Evolutionary conservation across 2,797 vertebrate species (phyloP).

Genomic region (Alauda arvensis): DNA sequence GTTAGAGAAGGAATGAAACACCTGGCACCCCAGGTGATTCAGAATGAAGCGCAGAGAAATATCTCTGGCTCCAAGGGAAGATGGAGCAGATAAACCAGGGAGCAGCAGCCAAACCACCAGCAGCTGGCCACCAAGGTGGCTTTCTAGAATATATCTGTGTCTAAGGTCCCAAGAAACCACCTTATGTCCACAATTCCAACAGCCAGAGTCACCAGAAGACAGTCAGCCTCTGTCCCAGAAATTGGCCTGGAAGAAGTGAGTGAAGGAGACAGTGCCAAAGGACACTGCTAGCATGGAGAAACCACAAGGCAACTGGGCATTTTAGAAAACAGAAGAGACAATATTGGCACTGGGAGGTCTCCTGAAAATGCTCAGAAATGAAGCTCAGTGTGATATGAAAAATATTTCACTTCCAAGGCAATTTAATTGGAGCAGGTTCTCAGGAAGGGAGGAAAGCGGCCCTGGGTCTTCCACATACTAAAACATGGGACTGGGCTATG

Average conservation of each 20-base stretch:
- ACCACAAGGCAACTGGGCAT: neutral
- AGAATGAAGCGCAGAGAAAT: neutral
- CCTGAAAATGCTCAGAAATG: neutral
- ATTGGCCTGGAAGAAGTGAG: neutral
- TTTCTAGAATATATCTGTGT: neutral
- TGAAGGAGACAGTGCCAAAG: neutral
- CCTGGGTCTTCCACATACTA: neutral
- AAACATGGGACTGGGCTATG: neutral
- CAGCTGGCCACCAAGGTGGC: fast-evolving
- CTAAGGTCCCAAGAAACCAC: neutral
- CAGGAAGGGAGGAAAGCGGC: neutral
- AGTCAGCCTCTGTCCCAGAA: neutral
- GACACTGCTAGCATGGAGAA: neutral
- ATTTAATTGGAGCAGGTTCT: neutral
- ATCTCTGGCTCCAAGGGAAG: neutral
- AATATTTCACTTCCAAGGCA: neutral
- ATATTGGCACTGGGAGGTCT: neutral
- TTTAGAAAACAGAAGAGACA: neutral
- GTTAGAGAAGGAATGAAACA: neutral
- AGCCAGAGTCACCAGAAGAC: neutral
- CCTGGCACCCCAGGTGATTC: neutral
- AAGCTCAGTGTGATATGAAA: neutral
- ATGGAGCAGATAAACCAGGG: neutral
- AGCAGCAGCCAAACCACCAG: neutral
- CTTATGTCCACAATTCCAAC: neutral